Evolutionary conservation across 2,113 vertebrate genomes (phyloP).

Genomic region (Epinephelus moara): DNA sequence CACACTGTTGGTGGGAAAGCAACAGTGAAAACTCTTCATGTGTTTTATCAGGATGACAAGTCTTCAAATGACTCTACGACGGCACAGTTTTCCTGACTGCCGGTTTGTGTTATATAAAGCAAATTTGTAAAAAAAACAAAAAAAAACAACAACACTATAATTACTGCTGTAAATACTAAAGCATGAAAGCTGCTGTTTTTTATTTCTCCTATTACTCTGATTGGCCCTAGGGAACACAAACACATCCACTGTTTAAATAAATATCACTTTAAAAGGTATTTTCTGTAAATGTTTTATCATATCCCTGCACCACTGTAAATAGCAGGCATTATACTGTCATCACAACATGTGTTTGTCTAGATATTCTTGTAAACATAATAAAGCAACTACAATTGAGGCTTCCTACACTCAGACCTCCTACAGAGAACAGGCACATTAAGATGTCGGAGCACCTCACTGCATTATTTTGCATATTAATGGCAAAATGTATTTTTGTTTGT

Average conservation of each 20-base stretch:
- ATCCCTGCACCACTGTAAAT: slow-evolving; percentile 1
- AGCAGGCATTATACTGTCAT: neutral
- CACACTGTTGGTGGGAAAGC: slow-evolving; percentile 27
- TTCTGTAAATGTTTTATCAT: neutral
- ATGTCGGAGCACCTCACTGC: neutral
- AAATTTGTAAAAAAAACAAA: slow-evolving; percentile 7
- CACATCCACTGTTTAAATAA: too few relatives aligned
- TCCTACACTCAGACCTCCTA: neutral
- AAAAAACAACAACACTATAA: slow-evolving; percentile 4
- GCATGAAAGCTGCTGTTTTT: neutral
- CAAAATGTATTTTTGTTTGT: too few relatives aligned
- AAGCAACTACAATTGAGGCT: slow-evolving; percentile 1
- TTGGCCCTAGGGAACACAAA: neutral
- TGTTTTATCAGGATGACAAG: slow-evolving; percentile 53
- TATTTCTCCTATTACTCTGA: slow-evolving; percentile 6
- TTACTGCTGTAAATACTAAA: slow-evolving; percentile 32
- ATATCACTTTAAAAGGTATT: neutral
- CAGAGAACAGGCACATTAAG: neutral
- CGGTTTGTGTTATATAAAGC: slow-evolving; percentile 5
- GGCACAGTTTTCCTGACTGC: slow-evolving; percentile 2
- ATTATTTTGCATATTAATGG: slow-evolving; percentile 30
- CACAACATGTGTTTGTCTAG: slow-evolving; percentile 4
- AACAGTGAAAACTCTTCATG: slow-evolving; percentile 27
- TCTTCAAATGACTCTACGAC: slow-evolving; percentile 37
- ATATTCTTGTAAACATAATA: slow-evolving; percentile 15